Base-by-base conservation (phyloP, 2,797 vertebrate genomes). In the Esox masquinongy region DNA sequence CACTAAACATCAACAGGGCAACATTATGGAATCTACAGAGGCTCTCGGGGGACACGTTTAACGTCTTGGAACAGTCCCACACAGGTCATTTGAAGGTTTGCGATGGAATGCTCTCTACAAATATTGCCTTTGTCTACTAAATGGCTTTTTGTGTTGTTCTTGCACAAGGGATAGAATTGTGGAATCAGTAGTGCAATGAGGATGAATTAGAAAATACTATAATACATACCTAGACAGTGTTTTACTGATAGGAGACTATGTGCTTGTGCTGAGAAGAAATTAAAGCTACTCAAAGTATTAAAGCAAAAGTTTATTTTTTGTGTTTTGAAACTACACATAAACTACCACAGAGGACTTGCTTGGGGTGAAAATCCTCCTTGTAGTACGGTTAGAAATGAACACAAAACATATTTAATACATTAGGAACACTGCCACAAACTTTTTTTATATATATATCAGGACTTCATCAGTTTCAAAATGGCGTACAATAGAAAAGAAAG, bases 291-390 rank as follows among this genome's bases (percentile, higher is more conserved):
- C 73, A 69, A 72, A 72, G 29, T 63, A 73, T 83, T 74, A 79
- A 95, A 95, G 91, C 90, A 95, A 95, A 95, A 92, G 92, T 96
- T 95, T 95, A 95, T 95, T 96, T 90, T 95, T 96, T 90, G 73
- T 24, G 93, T 94, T 95, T 94, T 93, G 89, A 95, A 95, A 96
- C 94, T 94, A 95, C 95, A 95, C 93, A 90, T 82, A 50, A 95
- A 94, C 94, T 95, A 96, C 93, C 94, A 95, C 94, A 89, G 94
- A 94, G 93, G 94, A 95, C 92, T 95, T 92, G 93, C 91, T 89
- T 94, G 92, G n/a, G 94, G 94, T 94, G 91, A 92, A 91, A 91
- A 92, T 92, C 78, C 70, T 77, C 56, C 59, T 56, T 47, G 92
- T 94, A 94, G 94, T 94, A 93, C 93, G 94, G 93, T 95, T 94